A percentile compares a stretch with the other conserved stretches of the same genome.
phyloP scores from a whole-genome alignment of 2,888 invertebrate species.

The Thymelicus lineola region DNA sequence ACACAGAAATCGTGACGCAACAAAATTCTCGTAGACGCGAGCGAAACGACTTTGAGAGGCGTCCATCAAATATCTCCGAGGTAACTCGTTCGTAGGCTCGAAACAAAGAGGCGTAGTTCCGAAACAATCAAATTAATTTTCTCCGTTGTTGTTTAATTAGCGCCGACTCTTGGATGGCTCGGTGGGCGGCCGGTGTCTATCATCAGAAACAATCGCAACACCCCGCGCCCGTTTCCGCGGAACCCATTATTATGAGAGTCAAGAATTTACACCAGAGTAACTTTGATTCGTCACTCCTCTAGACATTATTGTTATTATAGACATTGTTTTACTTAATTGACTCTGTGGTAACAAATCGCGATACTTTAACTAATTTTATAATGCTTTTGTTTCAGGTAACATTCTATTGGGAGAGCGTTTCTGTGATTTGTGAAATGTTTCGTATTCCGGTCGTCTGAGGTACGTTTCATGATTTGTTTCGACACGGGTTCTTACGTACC shows the following conservation, averaged over 20 bases:
- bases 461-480: slow-evolving; percentile 41
- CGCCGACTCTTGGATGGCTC: slow-evolving; percentile 79
- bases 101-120: slow-evolving; percentile 79
- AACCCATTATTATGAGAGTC: slow-evolving; percentile 83
- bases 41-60: slow-evolving; percentile 54
- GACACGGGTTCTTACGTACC: slow-evolving; percentile 26
- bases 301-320: slow-evolving; percentile 77
- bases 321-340: slow-evolving; percentile 77
- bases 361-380: slow-evolving; percentile 67
- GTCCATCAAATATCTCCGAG: slow-evolving; percentile 68
- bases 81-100: slow-evolving; percentile 70
- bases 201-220: slow-evolving; percentile 79
- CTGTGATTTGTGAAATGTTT: slow-evolving; percentile 31
- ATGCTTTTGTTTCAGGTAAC: slow-evolving; percentile 78
- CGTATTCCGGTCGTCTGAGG: slow-evolving; percentile 40
- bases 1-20: slow-evolving; percentile 56
- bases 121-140: slow-evolving; percentile 84
- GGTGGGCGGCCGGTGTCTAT: slow-evolving; percentile 82
- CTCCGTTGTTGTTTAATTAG: slow-evolving; percentile 85
- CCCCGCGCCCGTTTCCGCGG: slow-evolving; percentile 61
- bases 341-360: slow-evolving; percentile 72
- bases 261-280: slow-evolving; percentile 78
- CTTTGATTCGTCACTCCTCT: slow-evolving; percentile 81
- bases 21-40: slow-evolving; percentile 52
- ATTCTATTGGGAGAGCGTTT: slow-evolving; percentile 38